Evolutionary conservation across 2,888 invertebrate species (phyloP), one percentile per base, ranked within the genome.

Genomic region (Drosophila picticornis): DNA sequence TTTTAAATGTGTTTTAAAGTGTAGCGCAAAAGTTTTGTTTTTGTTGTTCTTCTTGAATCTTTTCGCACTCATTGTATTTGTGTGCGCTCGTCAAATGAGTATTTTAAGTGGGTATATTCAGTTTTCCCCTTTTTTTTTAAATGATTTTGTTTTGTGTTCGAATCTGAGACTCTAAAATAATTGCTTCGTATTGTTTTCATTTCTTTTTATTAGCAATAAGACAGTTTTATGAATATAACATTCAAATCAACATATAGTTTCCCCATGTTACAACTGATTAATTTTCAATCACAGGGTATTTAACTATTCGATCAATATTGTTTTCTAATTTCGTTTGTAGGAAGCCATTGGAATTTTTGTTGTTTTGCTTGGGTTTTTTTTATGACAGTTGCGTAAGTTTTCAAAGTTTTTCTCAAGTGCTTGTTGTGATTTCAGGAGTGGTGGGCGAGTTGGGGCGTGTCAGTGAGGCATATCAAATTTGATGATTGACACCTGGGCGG

Each of bases 1-100:
- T 63, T 74, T 56, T 52, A 76, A 79, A 83, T 81, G 83, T 69
- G 67, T 67, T 82, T 73, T 84, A 84, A 84, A 88, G 81, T 81
- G 76, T 75, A 61, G 68, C 66, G 59, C 60, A 55, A 65, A 67
- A 77, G 74, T 51, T 36, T 27, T 59, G 25, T 55, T 48, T n/a
- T 46, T 57, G n/a, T 22, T 56, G 5, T 13, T 31, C n/a, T 56
- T 52, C 48, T 38, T 50, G 46, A 64, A 74, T 58, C 61, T 62
- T 56, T 73, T 69, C 56, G 59, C 77, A 73, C 76, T 71, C 58
- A 71, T 65, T 75, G 74, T 74, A 50, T 58, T 70, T 75, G 48
- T 61, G 38, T 48, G 52, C 67, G 31, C 52, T 16, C 38, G 34
- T 25, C 10, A 70, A 40, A 29, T 32, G 43, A 60, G 43, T 27